Percentiles rank a stretch among this genome's conserved stretches.
phyloP scores from a whole-genome alignment of 2,888 invertebrate genomes.

The Amphipoea lucens region DNA sequence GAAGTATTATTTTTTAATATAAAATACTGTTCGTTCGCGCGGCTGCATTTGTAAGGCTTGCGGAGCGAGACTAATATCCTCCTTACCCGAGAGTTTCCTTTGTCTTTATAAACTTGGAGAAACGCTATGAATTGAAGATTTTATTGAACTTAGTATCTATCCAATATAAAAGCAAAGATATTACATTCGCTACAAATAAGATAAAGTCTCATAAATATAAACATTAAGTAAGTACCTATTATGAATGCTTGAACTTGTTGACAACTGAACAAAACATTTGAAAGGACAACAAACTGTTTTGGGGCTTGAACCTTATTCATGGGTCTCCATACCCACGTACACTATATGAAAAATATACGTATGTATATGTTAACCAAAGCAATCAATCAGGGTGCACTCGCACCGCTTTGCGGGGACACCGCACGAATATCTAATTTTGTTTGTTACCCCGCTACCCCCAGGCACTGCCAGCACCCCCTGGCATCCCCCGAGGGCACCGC shows the following conservation, averaged over 20 bases:
- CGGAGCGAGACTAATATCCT: conserved; percentile 57
- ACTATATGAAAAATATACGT: conserved; percentile 63
- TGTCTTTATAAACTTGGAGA: conserved; percentile 44
- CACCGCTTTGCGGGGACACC: conserved; percentile 87
- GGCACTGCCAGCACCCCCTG: conserved; percentile 65
- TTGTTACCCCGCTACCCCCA: conserved; percentile 78
- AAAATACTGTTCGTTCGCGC: conserved; percentile 40
- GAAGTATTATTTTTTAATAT: conserved; percentile 60
- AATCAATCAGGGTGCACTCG: conserved; percentile 88
- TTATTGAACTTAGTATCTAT: conserved; percentile 33
- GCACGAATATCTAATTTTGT: conserved; percentile 90
- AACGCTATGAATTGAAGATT: conserved; percentile 42
- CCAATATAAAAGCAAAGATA: conserved; percentile 19
- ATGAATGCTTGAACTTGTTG: neutral
- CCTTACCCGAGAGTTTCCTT: conserved; percentile 34
- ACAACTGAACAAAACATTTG: conserved; percentile 2
- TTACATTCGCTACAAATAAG: conserved; percentile 7
- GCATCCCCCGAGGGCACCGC: conserved; percentile 68
- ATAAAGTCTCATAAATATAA: conserved; percentile 4
- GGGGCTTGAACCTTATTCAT: conserved; percentile 35
- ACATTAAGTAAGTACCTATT: neutral
- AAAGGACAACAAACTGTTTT: conserved; percentile 29
- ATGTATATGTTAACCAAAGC: conserved; percentile 73
- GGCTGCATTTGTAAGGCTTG: conserved; percentile 50
- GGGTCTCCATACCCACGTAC: conserved; percentile 27